phyloP scores from a whole-genome alignment of 2,888 invertebrate species.

The Pyrgus malvae region DNA sequence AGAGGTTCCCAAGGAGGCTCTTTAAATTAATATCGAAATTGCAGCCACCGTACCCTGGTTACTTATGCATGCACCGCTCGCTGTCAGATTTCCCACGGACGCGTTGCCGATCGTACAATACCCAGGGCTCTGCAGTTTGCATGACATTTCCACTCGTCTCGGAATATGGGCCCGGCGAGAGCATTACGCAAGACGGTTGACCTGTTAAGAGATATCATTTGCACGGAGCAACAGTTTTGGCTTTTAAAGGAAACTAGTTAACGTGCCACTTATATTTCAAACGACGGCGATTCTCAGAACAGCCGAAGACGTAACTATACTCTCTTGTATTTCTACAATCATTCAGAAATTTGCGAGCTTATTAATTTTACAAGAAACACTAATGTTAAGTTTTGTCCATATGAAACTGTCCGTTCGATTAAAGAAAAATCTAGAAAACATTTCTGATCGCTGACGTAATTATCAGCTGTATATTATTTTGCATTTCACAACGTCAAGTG shows the following conservation, averaged over 20 bases:
- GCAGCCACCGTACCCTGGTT: conserved; percentile 27
- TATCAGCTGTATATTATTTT: too few relatives aligned
- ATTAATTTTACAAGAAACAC: too few relatives aligned
- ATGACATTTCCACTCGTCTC: conserved; percentile 36
- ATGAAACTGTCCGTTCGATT: too few relatives aligned
- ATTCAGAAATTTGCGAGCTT: too few relatives aligned
- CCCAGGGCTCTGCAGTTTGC: conserved; percentile 31
- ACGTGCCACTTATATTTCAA: neutral
- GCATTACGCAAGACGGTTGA: conserved; percentile 34
- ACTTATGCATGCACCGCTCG: conserved; percentile 47
- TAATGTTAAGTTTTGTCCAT: too few relatives aligned
- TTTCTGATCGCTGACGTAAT: too few relatives aligned
- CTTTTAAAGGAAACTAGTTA: conserved; percentile 4
- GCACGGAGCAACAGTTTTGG: conserved; percentile 8
- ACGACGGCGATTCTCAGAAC: too few relatives aligned
- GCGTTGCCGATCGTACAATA: conserved; percentile 30
- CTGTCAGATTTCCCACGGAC: conserved; percentile 61
- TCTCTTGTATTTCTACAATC: too few relatives aligned
- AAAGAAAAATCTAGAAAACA: neutral
- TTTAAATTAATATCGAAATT: conserved; percentile 17
- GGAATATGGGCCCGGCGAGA: conserved; percentile 23
- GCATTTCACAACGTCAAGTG: neutral
- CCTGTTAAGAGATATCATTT: conserved; percentile 19
- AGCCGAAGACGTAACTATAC: too few relatives aligned
- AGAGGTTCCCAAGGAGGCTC: neutral